A percentile compares a stretch with the other conserved stretches of the same genome.
Conservation (phyloP, 2,113 vertebrate species). For the Clarias magur region DNA sequence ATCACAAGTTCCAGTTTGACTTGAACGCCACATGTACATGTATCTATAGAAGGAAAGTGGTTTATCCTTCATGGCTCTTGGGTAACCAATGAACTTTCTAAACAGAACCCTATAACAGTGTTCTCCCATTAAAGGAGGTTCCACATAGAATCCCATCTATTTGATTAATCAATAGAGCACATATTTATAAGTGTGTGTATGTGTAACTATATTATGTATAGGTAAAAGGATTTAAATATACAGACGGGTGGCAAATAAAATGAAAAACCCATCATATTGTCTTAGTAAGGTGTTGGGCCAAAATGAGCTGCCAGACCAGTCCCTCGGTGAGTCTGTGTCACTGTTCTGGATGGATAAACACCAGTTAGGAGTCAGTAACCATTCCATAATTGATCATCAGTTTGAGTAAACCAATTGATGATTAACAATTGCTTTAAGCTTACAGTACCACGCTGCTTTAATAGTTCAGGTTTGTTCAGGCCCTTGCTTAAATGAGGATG, state of each 20-base stretch:
- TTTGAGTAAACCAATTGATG: no score
- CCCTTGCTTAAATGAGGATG: background rate
- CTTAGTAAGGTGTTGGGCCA: background rate
- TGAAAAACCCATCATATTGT: background rate
- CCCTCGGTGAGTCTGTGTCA: background rate
- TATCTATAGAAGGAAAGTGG: background rate
- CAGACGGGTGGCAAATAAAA: background rate
- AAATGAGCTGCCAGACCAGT: background rate
- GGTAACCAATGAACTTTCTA: background rate
- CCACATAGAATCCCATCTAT: background rate
- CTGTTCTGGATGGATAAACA: background rate
- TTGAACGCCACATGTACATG: background rate
- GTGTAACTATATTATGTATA: constrained; percentile 18
- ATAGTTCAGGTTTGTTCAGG: no score
- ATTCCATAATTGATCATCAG: no score
- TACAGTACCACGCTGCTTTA: no score
- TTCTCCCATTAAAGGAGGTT: background rate
- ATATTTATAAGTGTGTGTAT: background rate
- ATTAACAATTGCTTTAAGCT: no score
- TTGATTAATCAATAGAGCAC: background rate
- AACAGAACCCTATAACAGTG: background rate
- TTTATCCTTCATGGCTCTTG: background rate
- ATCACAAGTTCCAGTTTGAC: no score
- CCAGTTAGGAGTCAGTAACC: no score
- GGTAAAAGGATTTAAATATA: background rate